Conservation (phyloP, 1,140 invertebrate species). For the Reticulitermes speratus region DNA sequence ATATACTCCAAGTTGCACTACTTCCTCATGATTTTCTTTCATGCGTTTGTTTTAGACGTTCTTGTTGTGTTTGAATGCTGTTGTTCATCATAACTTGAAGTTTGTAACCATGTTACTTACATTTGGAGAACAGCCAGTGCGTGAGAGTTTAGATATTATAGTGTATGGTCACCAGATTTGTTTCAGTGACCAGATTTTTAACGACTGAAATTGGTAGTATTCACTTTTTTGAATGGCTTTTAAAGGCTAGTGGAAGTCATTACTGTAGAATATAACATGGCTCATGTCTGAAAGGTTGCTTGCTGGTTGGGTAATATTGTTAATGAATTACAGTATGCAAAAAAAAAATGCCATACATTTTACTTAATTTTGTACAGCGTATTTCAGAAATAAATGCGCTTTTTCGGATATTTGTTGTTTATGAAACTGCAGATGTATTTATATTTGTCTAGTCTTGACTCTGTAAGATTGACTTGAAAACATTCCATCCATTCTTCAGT, state of each 20-base stretch:
- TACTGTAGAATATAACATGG: not conserved
- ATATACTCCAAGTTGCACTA: too few species aligned
- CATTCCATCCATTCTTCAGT: constrained; percentile 10
- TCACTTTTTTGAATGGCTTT: not conserved
- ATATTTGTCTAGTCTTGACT: constrained; percentile 12
- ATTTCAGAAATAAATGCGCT: not conserved
- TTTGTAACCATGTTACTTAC: too few species aligned
- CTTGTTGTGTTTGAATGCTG: too few species aligned
- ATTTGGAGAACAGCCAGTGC: not conserved
- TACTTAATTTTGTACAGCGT: constrained; percentile 14
- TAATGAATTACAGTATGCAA: not conserved
- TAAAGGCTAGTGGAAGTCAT: not conserved
- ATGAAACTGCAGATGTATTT: not conserved
- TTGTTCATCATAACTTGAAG: too few species aligned
- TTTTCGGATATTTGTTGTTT: not conserved
- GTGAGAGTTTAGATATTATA: not conserved
- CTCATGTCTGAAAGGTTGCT: not conserved
- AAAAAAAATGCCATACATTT: not conserved
- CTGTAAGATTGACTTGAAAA: not conserved
- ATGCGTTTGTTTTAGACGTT: too few species aligned
- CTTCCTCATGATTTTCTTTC: too few species aligned
- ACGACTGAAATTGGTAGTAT: not conserved
- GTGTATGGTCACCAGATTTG: not conserved
- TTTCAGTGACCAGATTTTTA: not conserved
- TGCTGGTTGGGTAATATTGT: not conserved